These are phyloP conservation scores for Melieria omissa DNA, from an alignment of 2,888 invertebrate genomes.

Conservation along the genomic window DNA sequence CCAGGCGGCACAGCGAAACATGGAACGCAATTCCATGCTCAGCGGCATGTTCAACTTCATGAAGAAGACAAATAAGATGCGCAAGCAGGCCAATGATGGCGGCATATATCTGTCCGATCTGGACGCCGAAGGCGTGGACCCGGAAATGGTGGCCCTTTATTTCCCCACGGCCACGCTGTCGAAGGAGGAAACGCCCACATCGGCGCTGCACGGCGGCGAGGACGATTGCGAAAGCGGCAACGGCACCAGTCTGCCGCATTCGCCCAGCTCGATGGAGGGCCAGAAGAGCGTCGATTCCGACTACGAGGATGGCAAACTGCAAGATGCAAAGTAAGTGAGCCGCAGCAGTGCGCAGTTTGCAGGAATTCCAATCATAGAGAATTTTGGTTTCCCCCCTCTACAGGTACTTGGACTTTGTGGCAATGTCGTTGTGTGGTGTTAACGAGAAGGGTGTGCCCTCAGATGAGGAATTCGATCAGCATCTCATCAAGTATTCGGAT, in stretches of 20 bases:
- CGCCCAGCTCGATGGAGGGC: conserved; percentile 89
- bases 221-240: conserved; percentile 97
- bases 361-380: background rate
- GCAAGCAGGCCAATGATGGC: conserved; percentile 69
- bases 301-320: conserved; percentile 78
- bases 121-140: conserved; percentile 88
- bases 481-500: conserved; percentile 69
- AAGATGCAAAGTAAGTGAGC: conserved; percentile 67
- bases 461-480: conserved; percentile 72
- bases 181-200: conserved; percentile 44
- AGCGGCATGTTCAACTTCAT: conserved; percentile 95
- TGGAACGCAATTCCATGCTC: conserved; percentile 76
- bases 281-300: conserved; percentile 83
- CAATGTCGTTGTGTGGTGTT: conserved; percentile 83
- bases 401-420: conserved; percentile 72
- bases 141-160: conserved; percentile 90
- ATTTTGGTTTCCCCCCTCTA: background rate
- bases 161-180: conserved; percentile 69
- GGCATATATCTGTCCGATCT: conserved; percentile 91
- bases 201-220: conserved; percentile 68
- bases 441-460: conserved; percentile 71
- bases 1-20: conserved; percentile 57
- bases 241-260: conserved; percentile 94
- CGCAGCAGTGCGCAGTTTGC: background rate
- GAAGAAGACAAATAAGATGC: conserved; percentile 76